phyloP scores from a whole-genome alignment of 2,113 vertebrate genomes.

The Ammodramus savannarum region DNA sequence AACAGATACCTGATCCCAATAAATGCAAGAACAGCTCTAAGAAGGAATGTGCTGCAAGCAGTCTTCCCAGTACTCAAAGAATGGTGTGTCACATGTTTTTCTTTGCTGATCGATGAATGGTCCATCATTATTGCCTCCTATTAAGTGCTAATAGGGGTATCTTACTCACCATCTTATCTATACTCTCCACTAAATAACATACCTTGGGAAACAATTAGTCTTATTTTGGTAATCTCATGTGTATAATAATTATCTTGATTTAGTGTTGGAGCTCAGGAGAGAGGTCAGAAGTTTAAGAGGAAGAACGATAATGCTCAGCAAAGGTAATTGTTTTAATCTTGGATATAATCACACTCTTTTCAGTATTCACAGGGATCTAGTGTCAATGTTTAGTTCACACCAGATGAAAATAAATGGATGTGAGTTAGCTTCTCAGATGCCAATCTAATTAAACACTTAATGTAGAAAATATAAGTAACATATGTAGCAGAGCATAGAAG shows the following conservation, averaged over 20 bases:
- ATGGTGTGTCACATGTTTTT: neutral
- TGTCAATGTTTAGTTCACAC: neutral
- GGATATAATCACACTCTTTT: constrained; percentile 1
- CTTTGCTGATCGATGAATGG: neutral
- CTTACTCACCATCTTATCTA: constrained; percentile 32
- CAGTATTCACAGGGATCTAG: neutral
- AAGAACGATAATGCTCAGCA: neutral
- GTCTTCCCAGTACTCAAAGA: neutral
- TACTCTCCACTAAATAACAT: neutral
- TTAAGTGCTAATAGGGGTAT: neutral
- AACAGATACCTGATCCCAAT: neutral
- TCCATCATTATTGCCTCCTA: neutral
- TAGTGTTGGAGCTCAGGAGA: neutral
- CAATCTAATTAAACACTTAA: constrained; percentile 57
- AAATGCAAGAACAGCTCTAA: neutral
- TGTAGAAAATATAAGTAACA: constrained; percentile 54
- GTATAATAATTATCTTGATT: neutral
- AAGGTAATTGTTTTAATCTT: neutral
- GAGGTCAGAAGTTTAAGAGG: neutral
- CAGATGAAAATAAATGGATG: constrained; percentile 27
- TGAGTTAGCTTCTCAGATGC: constrained; percentile 11
- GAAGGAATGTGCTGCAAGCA: neutral
- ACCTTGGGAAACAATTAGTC: constrained; percentile 28
- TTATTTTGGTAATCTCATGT: neutral
- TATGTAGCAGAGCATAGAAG: constrained; percentile 44